Base-by-base conservation (phyloP, 2,797 vertebrate genomes). In the Pelochelys cantorii region DNA sequence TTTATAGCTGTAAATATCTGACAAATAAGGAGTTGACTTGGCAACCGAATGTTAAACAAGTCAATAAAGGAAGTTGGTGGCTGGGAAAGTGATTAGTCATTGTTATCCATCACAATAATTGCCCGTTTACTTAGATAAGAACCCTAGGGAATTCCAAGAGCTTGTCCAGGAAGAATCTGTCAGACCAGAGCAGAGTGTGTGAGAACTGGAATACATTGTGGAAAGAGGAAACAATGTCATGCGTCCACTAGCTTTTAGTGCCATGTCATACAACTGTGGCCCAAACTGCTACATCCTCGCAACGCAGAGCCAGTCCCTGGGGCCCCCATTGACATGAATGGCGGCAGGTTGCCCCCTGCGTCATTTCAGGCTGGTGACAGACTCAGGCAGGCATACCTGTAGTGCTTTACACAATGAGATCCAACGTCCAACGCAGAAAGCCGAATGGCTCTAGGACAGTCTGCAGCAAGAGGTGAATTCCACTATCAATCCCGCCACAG, bases 41-140 rank as follows among this genome's bases (percentile, higher is more conserved):
- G 97, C 98, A 98, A 91, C 89, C 88, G 97, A 98, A 98, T 98
- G 97, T 97, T 95, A 95, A 97, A 97, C 97, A 97, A 97, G 97
- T 97, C 98, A 98, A 98, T 98, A 98, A 97, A 98, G 98, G 98
- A 98, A 98, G 98, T 98, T 97, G 94, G 98, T 97, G 98, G 97
- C 97, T 96, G 95, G 95, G 97, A 97, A 97, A 98, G 97, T 97
- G 97, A 97, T 97, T 98, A 97, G 97, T 98, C 97, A 97, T 97
- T 96, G 95, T 95, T 97, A 97, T 97, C 97, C 96, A 96, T 97
- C 97, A 96, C 97, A 97, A 97, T 97, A 98, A 97, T 98, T 98
- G 96, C 92, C 97, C 97, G 62, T 97, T 95, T 97, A 97, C 96
- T 91, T 93, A 79, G 97, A 97, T 98, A 97, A 97, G 97, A 93